Base-by-base conservation (phyloP, 2,888 invertebrate genomes). In the Parapristionchus giblindavisi region DNA sequence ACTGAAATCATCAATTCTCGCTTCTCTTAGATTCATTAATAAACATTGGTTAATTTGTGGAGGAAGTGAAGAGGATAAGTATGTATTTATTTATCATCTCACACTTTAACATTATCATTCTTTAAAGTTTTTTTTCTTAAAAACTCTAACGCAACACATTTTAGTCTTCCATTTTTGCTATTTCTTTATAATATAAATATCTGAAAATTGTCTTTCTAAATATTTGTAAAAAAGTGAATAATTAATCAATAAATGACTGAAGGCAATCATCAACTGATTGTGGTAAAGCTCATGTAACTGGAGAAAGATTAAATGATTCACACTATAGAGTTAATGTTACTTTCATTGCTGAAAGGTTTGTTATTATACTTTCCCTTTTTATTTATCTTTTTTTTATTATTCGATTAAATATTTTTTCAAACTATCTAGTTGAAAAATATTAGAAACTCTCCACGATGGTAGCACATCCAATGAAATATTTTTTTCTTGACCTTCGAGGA, bases 201-300 rank as follows among this genome's bases (percentile, higher is more conserved):
- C n/a, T n/a, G n/a, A n/a, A n/a, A n/a, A n/a, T n/a, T n/a, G n/a
- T n/a, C n/a, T n/a, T n/a, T n/a, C n/a, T n/a, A n/a, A n/a, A n/a
- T n/a, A n/a, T n/a, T n/a, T n/a, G n/a, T n/a, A n/a, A n/a, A n/a
- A n/a, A n/a, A n/a, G n/a, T n/a, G n/a, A 61, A 61, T n/a, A 61
- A 3, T 61, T 1, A 14, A 32, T 24, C 51, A n/a, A 51, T 54
- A 54, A 27, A 4, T 3, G 24, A 17, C 51, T 77, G 43, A 56
- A 80, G 81, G 38, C 66, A 68, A 27, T 75, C 76, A n/a, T n/a
- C 79, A 11, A 79, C 76, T 34, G 87, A 87, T 56, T 87, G 87
- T 75, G 87, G 87, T 27, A 85, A 85, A 65, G 83, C 87, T 43
- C 87, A 87, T 63, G 84, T 87, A 34, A 87, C 85, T 4, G 87